Evolutionary conservation across 2,113 vertebrate genomes (phyloP), one percentile per base, ranked within the genome.

Genomic region (Rallus limicola): DNA sequence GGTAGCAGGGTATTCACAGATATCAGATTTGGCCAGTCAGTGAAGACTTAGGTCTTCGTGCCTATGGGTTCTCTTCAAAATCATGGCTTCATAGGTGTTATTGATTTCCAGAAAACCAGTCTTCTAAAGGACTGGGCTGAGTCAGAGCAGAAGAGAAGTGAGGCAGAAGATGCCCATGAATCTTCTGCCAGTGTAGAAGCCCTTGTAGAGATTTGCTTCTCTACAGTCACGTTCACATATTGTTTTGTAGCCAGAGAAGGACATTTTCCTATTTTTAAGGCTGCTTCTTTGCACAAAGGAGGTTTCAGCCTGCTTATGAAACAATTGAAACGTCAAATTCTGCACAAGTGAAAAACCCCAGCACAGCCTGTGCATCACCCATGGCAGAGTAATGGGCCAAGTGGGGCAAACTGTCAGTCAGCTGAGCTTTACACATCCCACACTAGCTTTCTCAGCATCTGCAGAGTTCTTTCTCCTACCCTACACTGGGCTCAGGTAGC

Each of bases 151-250:
- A 80, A 69, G 26, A 5, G 13, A 62, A 75, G 19, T 13, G 34
- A 59, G 31, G 8, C 46, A 38, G 25, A 86, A 71, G 44, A 29
- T 70, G 23, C 11, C 38, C 20, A 6, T 36, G 11, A 34, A 53
- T 25, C 52, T 70, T 53, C 72, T 44, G 34, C 31, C 50, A 44
- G 16, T 0, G 0, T 2, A 29, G 34, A 55, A 46, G 16, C 0
- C 0, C 48, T 82, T 82, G 53, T 48, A 68, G 65, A 52, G 52
- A n/a, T 68, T 55, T 92, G 14, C n/a, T 72, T 50, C 17, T 82
- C 38, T 68, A 19, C 29, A 58, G 20, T 58, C 63, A 20, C 4
- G 0, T 42, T 33, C 9, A 5, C 17, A 4, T 24, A 62, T 70
- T 44, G 10, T 33, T 82, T 78, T 63, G 36, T 26, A 40, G 34